Percentiles rank a stretch among this genome's conserved stretches.
phyloP scores from a whole-genome alignment of 1,140 invertebrate species.

The Orchestia grillus region DNA sequence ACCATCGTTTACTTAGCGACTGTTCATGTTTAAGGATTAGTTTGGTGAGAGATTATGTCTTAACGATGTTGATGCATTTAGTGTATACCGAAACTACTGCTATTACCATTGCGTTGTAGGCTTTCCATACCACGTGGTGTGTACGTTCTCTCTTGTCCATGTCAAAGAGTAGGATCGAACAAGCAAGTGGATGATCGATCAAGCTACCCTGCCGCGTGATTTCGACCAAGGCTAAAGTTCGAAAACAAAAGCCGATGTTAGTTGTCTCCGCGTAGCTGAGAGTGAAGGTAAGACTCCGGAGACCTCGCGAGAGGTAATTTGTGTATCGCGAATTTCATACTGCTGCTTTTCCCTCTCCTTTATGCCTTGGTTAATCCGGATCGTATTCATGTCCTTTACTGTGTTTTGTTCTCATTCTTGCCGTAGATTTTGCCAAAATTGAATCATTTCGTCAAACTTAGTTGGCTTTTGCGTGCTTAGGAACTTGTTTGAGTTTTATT shows the following conservation, averaged over 20 bases:
- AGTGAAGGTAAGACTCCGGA: slow-evolving; percentile 22
- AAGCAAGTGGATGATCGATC: neutral
- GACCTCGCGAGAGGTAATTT: slow-evolving; percentile 16
- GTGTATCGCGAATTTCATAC: slow-evolving; percentile 1
- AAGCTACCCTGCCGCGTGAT: slow-evolving; percentile 17
- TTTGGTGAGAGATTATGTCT: neutral
- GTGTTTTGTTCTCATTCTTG: slow-evolving; percentile 14
- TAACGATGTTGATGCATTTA: neutral
- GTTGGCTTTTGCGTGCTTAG: slow-evolving; percentile 9
- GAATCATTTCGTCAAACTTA: slow-evolving; percentile 5
- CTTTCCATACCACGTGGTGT: neutral
- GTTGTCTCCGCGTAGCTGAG: neutral
- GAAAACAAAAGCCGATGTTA: neutral
- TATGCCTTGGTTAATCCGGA: slow-evolving; percentile 27
- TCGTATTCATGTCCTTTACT: slow-evolving; percentile 4
- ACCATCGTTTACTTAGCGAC: neutral
- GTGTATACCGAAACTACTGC: neutral
- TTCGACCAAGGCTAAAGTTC: slow-evolving; percentile 18
- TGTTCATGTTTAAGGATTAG: neutral
- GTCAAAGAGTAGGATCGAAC: neutral
- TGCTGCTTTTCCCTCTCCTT: slow-evolving; percentile 41
- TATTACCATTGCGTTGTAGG: neutral
- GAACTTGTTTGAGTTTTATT: slow-evolving; percentile 11
- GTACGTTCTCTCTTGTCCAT: neutral
- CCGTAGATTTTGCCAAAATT: slow-evolving; percentile 1